Base-by-base conservation (phyloP, 2,888 invertebrate genomes). In the Andrena hattorfiana region DNA sequence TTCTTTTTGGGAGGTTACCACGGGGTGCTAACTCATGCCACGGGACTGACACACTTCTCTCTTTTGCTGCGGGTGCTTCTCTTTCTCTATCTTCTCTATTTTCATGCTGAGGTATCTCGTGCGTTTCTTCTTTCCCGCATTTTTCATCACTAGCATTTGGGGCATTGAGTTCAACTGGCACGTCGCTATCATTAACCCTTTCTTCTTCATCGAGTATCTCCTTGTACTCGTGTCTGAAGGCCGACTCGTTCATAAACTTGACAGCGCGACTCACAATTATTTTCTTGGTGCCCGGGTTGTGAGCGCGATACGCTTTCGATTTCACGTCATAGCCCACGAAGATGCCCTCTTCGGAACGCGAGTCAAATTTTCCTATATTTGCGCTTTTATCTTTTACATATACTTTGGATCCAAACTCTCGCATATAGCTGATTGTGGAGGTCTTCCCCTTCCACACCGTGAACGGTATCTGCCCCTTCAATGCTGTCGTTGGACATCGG, bases 301-400 rank as follows among this genome's bases (percentile, higher is more conserved):
- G 54, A 8, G 54, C 51, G 6, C 54, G 28, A 10, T 68, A 68
- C 7, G 49, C 67, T 10, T 68, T 68, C 1, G 32, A 26, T 7
- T 68, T 49, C 20, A n/a, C 49, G 10, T 23, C 48, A 48, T 66
- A 49, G 2, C 66, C 66, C 8, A 66, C 42, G 26, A 49, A 66
- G 20, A 48, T 48, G n/a, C 66, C 66, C 10, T 48, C 23, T 48
- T 48, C 16, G 13, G 66, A 48, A 23, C 66, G n/a, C 20, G 48
- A 23, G n/a, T 49, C 49, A 3, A 66, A 66, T 26, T 66, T 66
- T 48, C 48, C 48, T 23, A 49, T 66, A 7, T 48, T 48, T 7
- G 56, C 23, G 0, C 0, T 23, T 23, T 20, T 54, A 8, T 54
- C 54, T 2, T n/a, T 8, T 54, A 54, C 54, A 1, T n/a, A 54